Evolutionary conservation across 2,888 invertebrate species (phyloP).

Genomic region (Salticus scenicus): DNA sequence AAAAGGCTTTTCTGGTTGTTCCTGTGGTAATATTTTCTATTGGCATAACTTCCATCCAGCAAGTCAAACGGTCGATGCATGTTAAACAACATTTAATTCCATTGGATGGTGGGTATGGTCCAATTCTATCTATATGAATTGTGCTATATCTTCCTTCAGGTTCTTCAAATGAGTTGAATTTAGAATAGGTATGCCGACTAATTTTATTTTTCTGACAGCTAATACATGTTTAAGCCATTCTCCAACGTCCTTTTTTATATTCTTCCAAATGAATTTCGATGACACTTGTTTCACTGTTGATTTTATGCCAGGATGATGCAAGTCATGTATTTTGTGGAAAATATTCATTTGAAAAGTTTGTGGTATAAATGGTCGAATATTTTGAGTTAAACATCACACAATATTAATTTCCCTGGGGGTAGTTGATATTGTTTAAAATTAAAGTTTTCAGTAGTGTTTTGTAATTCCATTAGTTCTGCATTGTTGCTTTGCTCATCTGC

Average conservation of each 20-base stretch:
- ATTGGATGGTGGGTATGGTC: slow-evolving; percentile 39
- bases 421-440: neutral
- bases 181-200: no score
- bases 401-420: slow-evolving; percentile 23
- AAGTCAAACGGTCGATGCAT: slow-evolving; percentile 70
- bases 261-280: neutral
- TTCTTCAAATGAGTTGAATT: no score
- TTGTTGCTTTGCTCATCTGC: slow-evolving; percentile 18
- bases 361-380: slow-evolving; percentile 24
- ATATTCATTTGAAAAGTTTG: slow-evolving; percentile 24
- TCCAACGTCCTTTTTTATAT: neutral
- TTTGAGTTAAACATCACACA: neutral
- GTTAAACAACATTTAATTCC: neutral
- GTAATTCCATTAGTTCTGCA: slow-evolving; percentile 5
- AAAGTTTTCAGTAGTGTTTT: neutral
- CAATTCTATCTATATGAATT: slow-evolving; percentile 20
- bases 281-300: neutral
- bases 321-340: slow-evolving; percentile 27
- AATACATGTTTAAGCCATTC: neutral
- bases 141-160: no score
- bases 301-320: neutral
- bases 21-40: slow-evolving; percentile 75
- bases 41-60: slow-evolving; percentile 76
- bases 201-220: neutral
- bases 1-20: slow-evolving; percentile 74